Conservation (phyloP, 2,797 vertebrate genomes). For the Rhynchonycteris naso region DNA sequence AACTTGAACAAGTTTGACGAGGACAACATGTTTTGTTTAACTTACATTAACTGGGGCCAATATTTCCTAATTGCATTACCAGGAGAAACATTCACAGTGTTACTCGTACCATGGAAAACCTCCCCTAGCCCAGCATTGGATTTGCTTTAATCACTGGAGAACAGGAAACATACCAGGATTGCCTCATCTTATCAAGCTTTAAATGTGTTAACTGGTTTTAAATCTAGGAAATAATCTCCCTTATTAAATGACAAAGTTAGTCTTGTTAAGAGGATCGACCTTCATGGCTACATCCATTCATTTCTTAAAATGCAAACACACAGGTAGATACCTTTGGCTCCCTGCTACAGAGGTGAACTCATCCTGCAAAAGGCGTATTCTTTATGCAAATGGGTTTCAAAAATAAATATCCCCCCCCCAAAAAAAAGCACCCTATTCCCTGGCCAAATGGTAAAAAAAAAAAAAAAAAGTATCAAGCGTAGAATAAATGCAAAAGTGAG, state of each 20-base stretch:
- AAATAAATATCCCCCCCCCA: conserved; percentile 7
- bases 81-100: conserved; percentile 83
- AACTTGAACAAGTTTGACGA: conserved; percentile 83
- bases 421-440: not conserved
- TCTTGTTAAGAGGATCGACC: conserved; percentile 67
- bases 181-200: conserved; percentile 80
- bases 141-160: conserved; percentile 81
- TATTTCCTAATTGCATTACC: conserved; percentile 89
- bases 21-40: conserved; percentile 88
- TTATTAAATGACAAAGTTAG: conserved; percentile 77
- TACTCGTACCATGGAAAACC: conserved; percentile 80
- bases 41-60: conserved; percentile 84
- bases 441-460: not conserved
- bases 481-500: conserved; percentile 14
- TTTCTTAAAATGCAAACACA: conserved; percentile 58
- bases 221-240: conserved; percentile 74
- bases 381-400: conserved; percentile 10
- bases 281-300: conserved; percentile 58
- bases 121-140: conserved; percentile 61
- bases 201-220: conserved; percentile 79
- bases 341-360: not conserved
- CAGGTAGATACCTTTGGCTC: not conserved
- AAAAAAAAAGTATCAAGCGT: not conserved
- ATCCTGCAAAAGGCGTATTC: not conserved
- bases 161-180: conserved; percentile 76